These are phyloP conservation scores for Oreochromis grahami DNA, from an alignment of 2,797 vertebrate genomes.

Conservation along the genomic window DNA sequence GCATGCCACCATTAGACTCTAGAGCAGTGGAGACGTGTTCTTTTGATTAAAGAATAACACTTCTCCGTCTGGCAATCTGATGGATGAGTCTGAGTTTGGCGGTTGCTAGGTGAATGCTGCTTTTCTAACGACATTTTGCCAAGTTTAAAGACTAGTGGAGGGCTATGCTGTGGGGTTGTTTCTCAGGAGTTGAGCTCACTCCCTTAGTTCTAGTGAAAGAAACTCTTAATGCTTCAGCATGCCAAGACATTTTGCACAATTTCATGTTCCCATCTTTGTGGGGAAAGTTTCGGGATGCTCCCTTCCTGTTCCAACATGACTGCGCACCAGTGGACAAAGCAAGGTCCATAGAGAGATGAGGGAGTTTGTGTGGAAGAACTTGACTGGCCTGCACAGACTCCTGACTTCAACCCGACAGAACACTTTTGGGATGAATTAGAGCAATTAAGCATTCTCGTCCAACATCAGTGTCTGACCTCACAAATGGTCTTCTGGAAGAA, in stretches of 20 bases:
- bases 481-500: background rate
- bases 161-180: background rate
- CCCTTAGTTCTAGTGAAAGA: background rate
- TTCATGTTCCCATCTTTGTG: background rate
- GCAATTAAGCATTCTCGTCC: background rate
- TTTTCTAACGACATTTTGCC: background rate
- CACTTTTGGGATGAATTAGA: background rate
- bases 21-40: no score
- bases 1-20: no score
- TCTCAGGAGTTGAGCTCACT: background rate
- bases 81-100: accelerated
- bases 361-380: background rate
- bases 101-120: accelerated
- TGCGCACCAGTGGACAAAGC: background rate
- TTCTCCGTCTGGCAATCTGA: background rate
- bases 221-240: background rate
- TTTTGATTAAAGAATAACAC: background rate
- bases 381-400: background rate
- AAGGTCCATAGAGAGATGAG: background rate
- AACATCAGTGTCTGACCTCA: background rate
- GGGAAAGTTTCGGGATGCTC: accelerated
- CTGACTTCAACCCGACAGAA: background rate
- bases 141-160: background rate
- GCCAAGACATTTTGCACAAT: background rate
- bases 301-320: background rate